These are phyloP conservation scores for Crocidura indochinensis DNA, from an alignment of 2,797 vertebrate species.

Conservation along the genomic window DNA sequence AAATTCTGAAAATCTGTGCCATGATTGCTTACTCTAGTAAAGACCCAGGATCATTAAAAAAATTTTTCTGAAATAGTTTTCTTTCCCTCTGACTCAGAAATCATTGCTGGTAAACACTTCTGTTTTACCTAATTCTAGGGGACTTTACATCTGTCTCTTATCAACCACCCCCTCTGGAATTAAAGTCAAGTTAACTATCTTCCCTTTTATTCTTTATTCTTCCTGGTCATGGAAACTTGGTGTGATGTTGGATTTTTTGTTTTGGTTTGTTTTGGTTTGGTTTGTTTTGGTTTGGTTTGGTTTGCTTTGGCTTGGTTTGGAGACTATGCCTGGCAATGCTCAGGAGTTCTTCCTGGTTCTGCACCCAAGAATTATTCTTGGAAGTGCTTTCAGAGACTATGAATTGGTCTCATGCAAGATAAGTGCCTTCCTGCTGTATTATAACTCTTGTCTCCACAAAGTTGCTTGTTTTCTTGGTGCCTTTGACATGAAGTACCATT, in stretches of 20 bases:
- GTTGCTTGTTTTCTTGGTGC: conserved; percentile 8
- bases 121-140: conserved; percentile 11
- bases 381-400: too few relatives aligned
- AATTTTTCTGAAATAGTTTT: conserved; percentile 28
- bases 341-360: too few relatives aligned
- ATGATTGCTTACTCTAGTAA: conserved; percentile 24
- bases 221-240: not conserved
- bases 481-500: conserved; percentile 22
- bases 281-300: too few relatives aligned
- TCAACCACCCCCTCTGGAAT: not conserved
- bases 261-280: too few relatives aligned
- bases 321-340: too few relatives aligned
- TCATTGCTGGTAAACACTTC: not conserved
- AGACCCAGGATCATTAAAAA: conserved; percentile 35
- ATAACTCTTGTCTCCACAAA: not conserved
- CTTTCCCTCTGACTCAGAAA: conserved; percentile 13
- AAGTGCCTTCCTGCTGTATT: too few relatives aligned
- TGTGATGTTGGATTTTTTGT: too few relatives aligned
- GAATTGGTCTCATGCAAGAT: too few relatives aligned
- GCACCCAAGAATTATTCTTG: too few relatives aligned
- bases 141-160: conserved; percentile 5
- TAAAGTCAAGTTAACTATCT: not conserved
- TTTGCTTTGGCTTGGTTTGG: too few relatives aligned
- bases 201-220: not conserved
- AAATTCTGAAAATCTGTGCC: conserved; percentile 27